A percentile compares a stretch with the other conserved stretches of the same genome.
Evolutionary conservation across 2,888 invertebrate species (phyloP).

Genomic region (Ennomos erosarius): DNA sequence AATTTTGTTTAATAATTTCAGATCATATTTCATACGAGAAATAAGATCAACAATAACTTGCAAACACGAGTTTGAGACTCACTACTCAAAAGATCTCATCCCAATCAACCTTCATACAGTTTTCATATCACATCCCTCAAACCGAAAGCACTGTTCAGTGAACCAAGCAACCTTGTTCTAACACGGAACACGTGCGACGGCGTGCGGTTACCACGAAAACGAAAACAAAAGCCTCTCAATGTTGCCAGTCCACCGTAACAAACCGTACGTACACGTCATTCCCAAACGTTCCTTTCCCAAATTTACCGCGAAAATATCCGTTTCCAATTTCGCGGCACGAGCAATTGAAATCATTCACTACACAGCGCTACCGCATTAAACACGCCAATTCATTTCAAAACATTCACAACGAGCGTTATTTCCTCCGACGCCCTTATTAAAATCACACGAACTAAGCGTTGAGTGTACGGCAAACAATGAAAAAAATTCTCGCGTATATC

Average conservation of each 20-base stretch:
- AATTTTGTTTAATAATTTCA: too few species aligned
- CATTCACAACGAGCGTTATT: constrained; percentile 51
- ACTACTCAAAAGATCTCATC: too few species aligned
- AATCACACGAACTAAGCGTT: constrained; percentile 70
- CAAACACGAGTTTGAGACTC: too few species aligned
- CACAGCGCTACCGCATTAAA: constrained; percentile 40
- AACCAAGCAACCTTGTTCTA: constrained; percentile 8
- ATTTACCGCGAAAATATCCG: constrained; percentile 8
- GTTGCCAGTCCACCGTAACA: constrained; percentile 2
- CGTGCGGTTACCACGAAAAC: constrained; percentile 4
- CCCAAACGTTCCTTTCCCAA: neutral
- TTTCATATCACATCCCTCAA: too few species aligned
- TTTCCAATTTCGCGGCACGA: constrained; percentile 20
- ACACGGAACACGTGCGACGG: constrained; percentile 4
- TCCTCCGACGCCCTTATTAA: constrained; percentile 63
- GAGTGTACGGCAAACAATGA: constrained; percentile 71
- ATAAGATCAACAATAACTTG: too few species aligned
- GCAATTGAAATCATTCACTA: constrained; percentile 35
- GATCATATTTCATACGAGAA: too few species aligned
- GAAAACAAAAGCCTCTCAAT: constrained; percentile 9
- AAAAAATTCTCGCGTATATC: constrained; percentile 64
- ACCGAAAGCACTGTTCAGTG: too few species aligned
- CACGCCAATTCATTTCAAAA: constrained; percentile 53
- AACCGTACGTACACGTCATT: constrained; percentile 1
- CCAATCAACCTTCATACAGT: too few species aligned